A percentile compares a stretch with the other conserved stretches of the same genome.
Evolutionary conservation across 1,140 invertebrate genomes (phyloP).

Genomic region (Drosophila navojoa): DNA sequence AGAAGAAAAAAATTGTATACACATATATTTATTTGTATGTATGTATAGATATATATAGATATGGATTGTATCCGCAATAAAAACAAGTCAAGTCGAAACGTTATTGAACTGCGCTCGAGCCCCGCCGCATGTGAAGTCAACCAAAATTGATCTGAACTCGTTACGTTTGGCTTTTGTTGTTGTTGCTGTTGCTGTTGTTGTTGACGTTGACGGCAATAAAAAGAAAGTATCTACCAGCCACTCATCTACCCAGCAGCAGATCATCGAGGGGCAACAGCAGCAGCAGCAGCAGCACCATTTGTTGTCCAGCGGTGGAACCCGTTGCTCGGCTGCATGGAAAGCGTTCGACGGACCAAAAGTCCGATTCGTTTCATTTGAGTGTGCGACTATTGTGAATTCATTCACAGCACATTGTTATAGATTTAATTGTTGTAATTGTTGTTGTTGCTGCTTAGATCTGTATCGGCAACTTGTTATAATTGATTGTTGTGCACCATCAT

Average conservation of each 20-base stretch:
- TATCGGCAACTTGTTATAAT: constrained; percentile 72
- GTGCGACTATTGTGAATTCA: constrained; percentile 54
- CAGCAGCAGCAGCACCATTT: constrained; percentile 10
- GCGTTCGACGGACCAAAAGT: constrained; percentile 43
- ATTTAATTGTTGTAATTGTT: constrained; percentile 23
- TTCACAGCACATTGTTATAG: constrained; percentile 21
- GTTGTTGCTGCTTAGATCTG: constrained; percentile 26
- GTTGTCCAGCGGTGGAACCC: not conserved
- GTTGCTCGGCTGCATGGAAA: constrained; percentile 45
- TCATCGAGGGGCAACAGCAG: constrained; percentile 24
- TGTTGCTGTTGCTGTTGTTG: constrained; percentile 22
- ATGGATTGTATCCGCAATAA: constrained; percentile 43
- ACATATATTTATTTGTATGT: too few species aligned
- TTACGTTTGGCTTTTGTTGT: constrained; percentile 68
- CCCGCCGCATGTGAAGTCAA: constrained; percentile 70
- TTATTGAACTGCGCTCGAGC: constrained; percentile 63
- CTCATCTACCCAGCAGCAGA: constrained; percentile 18
- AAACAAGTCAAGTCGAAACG: constrained; percentile 63
- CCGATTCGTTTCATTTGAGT: constrained; percentile 69
- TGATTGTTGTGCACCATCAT: constrained; percentile 79
- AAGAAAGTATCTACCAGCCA: constrained; percentile 70
- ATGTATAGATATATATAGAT: not conserved
- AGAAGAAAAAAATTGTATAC: too few species aligned
- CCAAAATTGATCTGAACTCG: constrained; percentile 82
- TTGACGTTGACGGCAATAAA: constrained; percentile 69